phyloP scores from a whole-genome alignment of 2,113 vertebrate genomes.

The Ophiodon elongatus region DNA sequence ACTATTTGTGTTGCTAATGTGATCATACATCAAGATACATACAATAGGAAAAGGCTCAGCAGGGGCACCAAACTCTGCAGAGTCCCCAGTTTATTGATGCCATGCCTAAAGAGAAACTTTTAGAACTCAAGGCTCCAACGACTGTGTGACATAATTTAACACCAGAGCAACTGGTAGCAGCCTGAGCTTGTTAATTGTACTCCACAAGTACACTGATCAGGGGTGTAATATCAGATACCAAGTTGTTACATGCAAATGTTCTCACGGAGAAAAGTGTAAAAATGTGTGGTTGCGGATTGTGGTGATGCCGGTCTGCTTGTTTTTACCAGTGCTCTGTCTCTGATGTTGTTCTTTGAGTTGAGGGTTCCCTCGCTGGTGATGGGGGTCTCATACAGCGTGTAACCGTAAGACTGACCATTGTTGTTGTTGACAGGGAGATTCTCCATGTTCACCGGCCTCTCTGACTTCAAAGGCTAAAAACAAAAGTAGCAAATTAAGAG shows the following conservation, averaged over 20 bases:
- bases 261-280: conserved; percentile 11
- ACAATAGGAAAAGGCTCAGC: neutral
- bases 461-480: conserved; percentile 84
- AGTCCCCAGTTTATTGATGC: neutral
- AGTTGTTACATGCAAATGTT: conserved; percentile 2
- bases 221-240: conserved; percentile 30
- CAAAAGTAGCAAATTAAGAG: neutral
- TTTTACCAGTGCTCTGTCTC: conserved; percentile 90
- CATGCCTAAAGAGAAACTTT: neutral
- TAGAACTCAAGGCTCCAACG: neutral
- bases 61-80: neutral
- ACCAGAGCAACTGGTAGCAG: conserved; percentile 27
- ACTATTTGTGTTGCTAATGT: neutral
- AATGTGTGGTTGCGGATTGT: neutral
- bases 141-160: neutral
- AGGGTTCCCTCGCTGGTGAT: conserved; percentile 85
- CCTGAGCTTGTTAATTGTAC: conserved; percentile 19
- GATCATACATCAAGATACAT: neutral
- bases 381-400: conserved; percentile 88
- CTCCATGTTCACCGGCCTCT: conserved; percentile 90
- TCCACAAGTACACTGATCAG: conserved; percentile 33
- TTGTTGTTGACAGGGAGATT: conserved; percentile 87
- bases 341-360: conserved; percentile 81
- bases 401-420: conserved; percentile 90
- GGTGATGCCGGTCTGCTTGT: neutral